Percentiles rank a stretch among this genome's conserved stretches.
Conservation (phyloP, 2,113 vertebrate species). For the Chiloscyllium plagiosum region DNA sequence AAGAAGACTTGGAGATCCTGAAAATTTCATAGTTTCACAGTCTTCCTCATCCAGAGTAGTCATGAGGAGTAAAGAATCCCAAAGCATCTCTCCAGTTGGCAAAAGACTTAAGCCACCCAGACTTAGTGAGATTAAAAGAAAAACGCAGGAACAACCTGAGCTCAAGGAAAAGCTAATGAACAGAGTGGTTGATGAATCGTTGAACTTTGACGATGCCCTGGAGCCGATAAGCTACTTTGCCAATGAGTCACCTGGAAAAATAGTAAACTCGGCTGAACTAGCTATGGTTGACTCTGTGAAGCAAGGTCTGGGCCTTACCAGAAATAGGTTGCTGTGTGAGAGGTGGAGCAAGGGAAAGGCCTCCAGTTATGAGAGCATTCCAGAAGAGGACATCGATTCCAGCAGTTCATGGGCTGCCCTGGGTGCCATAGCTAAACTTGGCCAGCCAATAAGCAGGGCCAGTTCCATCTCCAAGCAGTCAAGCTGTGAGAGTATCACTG, state of each 20-base stretch:
- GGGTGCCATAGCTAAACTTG: conserved; percentile 64
- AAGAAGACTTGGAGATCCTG: conserved; percentile 56
- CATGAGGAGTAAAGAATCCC: conserved; percentile 77
- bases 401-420: conserved; percentile 61
- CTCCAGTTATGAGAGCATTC: conserved; percentile 91
- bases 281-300: conserved; percentile 75
- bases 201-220: conserved; percentile 75
- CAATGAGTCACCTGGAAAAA: conserved; percentile 84
- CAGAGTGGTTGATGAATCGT: conserved; percentile 83
- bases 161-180: conserved; percentile 91
- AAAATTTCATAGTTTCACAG: conserved; percentile 66
- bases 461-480: conserved; percentile 96
- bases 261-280: conserved; percentile 84
- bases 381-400: conserved; percentile 74
- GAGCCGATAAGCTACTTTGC: conserved; percentile 82
- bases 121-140: conserved; percentile 93
- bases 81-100: conserved; percentile 50
- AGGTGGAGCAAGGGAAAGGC: conserved; percentile 80
- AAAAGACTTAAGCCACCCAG: conserved; percentile 87
- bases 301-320: conserved; percentile 66
- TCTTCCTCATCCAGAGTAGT: conserved; percentile 56
- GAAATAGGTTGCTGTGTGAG: conserved; percentile 79
- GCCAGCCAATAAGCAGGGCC: conserved; percentile 79
- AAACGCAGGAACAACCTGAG: conserved; percentile 93
- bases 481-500: conserved; percentile 94